These are phyloP conservation scores for Drosophila lacicola DNA, from an alignment of 2,888 invertebrate genomes.

Conservation along the genomic window DNA sequence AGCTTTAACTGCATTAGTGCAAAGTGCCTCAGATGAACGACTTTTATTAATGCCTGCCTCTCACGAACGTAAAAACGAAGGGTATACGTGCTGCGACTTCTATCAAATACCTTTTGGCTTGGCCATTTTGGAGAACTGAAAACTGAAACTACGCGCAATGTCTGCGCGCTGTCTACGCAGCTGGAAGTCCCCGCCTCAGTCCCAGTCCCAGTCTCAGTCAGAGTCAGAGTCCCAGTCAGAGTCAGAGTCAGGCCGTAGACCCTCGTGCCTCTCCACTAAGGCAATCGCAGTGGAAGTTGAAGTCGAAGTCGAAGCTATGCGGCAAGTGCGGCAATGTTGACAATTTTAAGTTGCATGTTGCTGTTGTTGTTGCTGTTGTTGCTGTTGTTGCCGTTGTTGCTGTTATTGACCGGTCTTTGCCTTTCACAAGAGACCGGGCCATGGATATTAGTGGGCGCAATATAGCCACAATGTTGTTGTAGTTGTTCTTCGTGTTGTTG, in stretches of 20 bases:
- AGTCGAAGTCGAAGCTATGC: conserved; percentile 47
- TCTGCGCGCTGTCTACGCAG: conserved; percentile 77
- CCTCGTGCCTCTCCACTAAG: conserved; percentile 15
- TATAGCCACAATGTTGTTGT: conserved; percentile 57
- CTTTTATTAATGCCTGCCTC: too few relatives aligned
- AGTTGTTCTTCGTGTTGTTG: conserved; percentile 6
- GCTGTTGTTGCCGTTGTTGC: conserved; percentile 37
- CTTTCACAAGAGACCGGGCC: conserved; percentile 50
- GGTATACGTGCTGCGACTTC: conserved; percentile 44
- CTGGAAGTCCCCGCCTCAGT: conserved; percentile 61
- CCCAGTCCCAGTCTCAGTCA: conserved; percentile 14
- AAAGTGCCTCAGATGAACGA: too few relatives aligned
- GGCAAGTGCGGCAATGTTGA: conserved; percentile 77
- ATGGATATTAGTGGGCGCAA: conserved; percentile 52
- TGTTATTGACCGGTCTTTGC: conserved; percentile 53
- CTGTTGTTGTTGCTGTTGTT: conserved; percentile 15
- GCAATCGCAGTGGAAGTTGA: conserved; percentile 27
- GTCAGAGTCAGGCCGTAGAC: conserved; percentile 28
- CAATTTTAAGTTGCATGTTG: conserved; percentile 52
- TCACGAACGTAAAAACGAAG: conserved; percentile 18
- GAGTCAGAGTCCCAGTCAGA: conserved; percentile 15
- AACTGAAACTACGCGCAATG: conserved; percentile 52
- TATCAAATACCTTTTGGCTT: conserved; percentile 4
- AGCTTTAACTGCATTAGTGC: too few relatives aligned
- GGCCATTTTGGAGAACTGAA: conserved; percentile 50